Percentiles rank a stretch among this genome's conserved stretches.
Conservation (phyloP, 2,888 invertebrate genomes). For the Stomorhina lunata region DNA sequence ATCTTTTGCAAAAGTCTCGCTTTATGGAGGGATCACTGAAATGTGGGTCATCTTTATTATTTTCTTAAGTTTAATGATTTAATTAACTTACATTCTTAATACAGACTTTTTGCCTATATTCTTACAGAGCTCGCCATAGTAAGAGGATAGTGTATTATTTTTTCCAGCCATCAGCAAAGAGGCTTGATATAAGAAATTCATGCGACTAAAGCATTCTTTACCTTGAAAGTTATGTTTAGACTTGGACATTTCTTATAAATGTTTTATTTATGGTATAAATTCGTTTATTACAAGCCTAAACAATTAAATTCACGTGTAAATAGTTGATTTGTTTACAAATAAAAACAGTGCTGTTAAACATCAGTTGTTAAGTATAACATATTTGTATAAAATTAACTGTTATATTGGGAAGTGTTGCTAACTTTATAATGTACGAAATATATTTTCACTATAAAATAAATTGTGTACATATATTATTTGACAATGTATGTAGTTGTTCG, state of each 20-base stretch:
- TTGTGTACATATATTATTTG: too few species aligned
- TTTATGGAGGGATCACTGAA: conserved; percentile 77
- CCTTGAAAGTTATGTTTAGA: conserved; percentile 66
- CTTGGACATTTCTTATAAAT: conserved; percentile 33
- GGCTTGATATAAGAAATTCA: conserved; percentile 79
- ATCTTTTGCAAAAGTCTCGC: conserved; percentile 77
- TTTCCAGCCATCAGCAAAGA: conserved; percentile 76
- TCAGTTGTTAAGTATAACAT: not conserved
- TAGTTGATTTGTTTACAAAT: not conserved
- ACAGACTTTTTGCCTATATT: conserved; percentile 77
- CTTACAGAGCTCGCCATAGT: conserved; percentile 77
- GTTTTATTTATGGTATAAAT: not conserved
- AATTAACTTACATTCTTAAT: conserved; percentile 74
- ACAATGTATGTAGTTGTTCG: too few species aligned
- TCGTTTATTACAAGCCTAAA: not conserved
- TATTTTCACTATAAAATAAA: too few species aligned
- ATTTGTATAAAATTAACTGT: not conserved
- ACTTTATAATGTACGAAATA: too few species aligned
- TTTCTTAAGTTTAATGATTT: not conserved
- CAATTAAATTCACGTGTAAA: not conserved
- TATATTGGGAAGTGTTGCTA: not conserved
- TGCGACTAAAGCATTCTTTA: conserved; percentile 74
- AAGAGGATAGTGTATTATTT: conserved; percentile 74
- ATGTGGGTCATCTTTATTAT: too few species aligned
- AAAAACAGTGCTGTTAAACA: not conserved